These are phyloP conservation scores for Drosophila mulleri DNA, from an alignment of 2,888 invertebrate species.

Conservation along the genomic window DNA sequence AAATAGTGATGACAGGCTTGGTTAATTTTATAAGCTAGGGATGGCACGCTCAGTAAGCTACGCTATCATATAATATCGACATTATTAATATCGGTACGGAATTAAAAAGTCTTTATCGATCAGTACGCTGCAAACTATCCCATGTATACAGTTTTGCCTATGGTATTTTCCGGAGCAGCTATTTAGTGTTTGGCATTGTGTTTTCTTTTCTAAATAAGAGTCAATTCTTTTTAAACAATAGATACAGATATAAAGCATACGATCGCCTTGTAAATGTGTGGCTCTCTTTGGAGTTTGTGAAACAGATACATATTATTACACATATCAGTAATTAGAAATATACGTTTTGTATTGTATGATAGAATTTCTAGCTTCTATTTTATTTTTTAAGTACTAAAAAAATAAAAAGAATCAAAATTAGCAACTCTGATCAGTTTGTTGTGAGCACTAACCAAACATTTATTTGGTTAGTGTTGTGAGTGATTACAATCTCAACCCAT, in stretches of 20 bases:
- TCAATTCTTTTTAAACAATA: neutral
- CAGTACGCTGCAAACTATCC: neutral
- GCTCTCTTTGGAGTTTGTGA: neutral
- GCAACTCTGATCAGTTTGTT: neutral
- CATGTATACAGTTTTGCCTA: neutral
- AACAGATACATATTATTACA: neutral
- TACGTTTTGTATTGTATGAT: neutral
- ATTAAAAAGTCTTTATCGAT: neutral
- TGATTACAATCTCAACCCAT: neutral
- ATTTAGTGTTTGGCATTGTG: neutral
- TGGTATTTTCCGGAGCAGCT: neutral
- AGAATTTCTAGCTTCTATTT: neutral
- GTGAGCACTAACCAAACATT: too few relatives aligned
- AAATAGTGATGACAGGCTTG: slow-evolving; percentile 1
- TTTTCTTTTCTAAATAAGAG: neutral
- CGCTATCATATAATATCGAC: neutral
- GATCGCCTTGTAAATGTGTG: neutral
- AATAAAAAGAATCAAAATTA: neutral
- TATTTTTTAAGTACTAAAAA: neutral
- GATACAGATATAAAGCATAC: neutral
- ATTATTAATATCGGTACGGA: neutral
- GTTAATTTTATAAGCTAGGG: neutral
- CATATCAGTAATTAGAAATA: slow-evolving; percentile 6
- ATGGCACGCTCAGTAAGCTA: neutral
- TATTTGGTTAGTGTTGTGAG: too few relatives aligned